phyloP scores from a whole-genome alignment of 2,113 vertebrate genomes.

The Chionodraco myersi region DNA sequence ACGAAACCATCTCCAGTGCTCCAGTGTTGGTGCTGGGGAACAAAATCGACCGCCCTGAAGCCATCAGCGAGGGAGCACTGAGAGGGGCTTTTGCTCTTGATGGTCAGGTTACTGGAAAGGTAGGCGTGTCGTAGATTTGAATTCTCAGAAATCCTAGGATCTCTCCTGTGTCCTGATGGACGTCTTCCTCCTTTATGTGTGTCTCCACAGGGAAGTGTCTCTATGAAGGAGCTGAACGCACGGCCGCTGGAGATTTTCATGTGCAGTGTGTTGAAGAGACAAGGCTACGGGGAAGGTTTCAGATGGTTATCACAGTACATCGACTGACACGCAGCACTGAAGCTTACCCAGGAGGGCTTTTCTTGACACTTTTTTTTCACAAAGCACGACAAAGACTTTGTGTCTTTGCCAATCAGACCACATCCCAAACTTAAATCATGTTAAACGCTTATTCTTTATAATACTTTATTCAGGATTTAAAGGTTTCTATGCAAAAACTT shows the following conservation, averaged over 20 bases:
- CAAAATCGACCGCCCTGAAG: conserved; percentile 96
- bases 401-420: conserved; percentile 27
- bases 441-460: conserved; percentile 29
- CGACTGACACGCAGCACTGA: conserved; percentile 84
- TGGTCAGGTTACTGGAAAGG: conserved; percentile 95
- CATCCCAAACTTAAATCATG: conserved; percentile 18
- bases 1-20: conserved; percentile 94
- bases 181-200: not conserved
- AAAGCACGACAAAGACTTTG: conserved; percentile 25
- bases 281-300: conserved; percentile 97
- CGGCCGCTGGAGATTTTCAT: conserved; percentile 98
- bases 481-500: conserved; percentile 68
- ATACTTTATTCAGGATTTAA: conserved; percentile 39
- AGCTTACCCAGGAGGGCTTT: conserved; percentile 19
- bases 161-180: not conserved
- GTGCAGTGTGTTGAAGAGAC: conserved; percentile 96
- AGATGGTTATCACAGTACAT: conserved; percentile 98
- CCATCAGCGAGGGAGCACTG: conserved; percentile 93
- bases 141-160: not conserved
- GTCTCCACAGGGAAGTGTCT: conserved; percentile 86
- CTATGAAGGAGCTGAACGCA: conserved; percentile 89
- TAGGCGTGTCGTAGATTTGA: conserved; percentile 21
- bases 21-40: conserved; percentile 96
- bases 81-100: conserved; percentile 92
- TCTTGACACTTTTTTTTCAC: conserved; percentile 10